A percentile compares a stretch with the other conserved stretches of the same genome.
Evolutionary conservation across 2,888 invertebrate genomes (phyloP).

Genomic region (Chalcosyrphus nemorum): DNA sequence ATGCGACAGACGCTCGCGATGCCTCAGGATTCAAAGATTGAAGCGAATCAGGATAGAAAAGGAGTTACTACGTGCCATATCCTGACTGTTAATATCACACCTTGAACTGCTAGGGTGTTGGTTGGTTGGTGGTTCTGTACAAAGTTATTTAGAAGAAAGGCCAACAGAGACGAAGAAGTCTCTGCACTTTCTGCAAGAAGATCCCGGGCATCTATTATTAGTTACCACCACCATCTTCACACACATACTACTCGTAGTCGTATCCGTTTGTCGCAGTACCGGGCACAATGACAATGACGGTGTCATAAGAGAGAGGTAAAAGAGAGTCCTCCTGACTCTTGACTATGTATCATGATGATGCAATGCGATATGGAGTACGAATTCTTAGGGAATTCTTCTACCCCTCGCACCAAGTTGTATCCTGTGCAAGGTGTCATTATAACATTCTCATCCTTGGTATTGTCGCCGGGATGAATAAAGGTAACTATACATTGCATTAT

Average conservation of each 20-base stretch:
- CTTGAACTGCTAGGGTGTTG: constrained; percentile 51
- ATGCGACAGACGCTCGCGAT: constrained; percentile 66
- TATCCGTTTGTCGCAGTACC: constrained; percentile 68
- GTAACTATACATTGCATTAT: constrained; percentile 69
- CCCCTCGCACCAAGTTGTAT: constrained; percentile 17
- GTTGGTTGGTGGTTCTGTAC: constrained; percentile 31
- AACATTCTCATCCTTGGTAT: constrained; percentile 17
- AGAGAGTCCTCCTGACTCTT: neutral
- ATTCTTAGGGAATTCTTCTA: constrained; percentile 31
- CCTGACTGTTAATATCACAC: constrained; percentile 67
- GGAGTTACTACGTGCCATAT: constrained; percentile 71
- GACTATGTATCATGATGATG: constrained; percentile 70
- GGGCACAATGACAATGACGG: constrained; percentile 63
- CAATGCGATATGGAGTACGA: constrained; percentile 65
- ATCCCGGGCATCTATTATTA: constrained; percentile 69
- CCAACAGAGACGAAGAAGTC: constrained; percentile 34
- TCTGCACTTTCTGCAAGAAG: constrained; percentile 27
- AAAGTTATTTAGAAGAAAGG: constrained; percentile 67
- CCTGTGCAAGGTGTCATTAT: constrained; percentile 60
- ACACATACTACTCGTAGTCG: constrained; percentile 21
- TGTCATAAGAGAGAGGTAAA: constrained; percentile 27
- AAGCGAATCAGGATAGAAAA: constrained; percentile 72
- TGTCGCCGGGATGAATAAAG: constrained; percentile 57
- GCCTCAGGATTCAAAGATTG: constrained; percentile 71
- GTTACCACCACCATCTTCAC: constrained; percentile 28